Percentiles rank a stretch among this genome's conserved stretches.
Evolutionary conservation across 2,888 invertebrate genomes (phyloP).

Genomic region (Synergus gifuensis): DNA sequence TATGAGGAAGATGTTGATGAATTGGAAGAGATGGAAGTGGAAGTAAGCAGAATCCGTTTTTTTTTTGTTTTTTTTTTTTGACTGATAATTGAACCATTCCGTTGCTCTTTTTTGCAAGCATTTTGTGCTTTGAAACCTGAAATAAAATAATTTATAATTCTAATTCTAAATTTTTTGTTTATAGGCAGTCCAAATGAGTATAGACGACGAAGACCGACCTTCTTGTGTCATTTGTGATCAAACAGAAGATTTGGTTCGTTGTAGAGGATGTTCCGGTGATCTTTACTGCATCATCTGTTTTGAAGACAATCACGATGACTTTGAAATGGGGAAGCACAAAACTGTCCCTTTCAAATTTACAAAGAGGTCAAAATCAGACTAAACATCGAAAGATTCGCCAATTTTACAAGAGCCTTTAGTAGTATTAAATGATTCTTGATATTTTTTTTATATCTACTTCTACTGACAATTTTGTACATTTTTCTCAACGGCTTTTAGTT

Average conservation of each 20-base stretch:
- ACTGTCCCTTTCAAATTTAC: constrained; percentile 58
- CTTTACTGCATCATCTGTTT: constrained; percentile 90
- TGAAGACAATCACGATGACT: constrained; percentile 84
- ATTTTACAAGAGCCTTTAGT: neutral
- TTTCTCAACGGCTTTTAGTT: constrained; percentile 19
- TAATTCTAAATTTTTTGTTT: neutral
- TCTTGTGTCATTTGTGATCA: constrained; percentile 94
- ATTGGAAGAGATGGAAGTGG: constrained; percentile 65
- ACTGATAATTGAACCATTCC: too few relatives aligned
- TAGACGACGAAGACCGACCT: constrained; percentile 81
- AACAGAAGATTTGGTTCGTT: constrained; percentile 84
- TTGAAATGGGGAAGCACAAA: constrained; percentile 76
- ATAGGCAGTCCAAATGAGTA: constrained; percentile 42
- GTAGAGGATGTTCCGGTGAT: constrained; percentile 88
- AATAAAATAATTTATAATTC: too few relatives aligned
- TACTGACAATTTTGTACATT: constrained; percentile 21
- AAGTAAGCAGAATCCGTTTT: constrained; percentile 54
- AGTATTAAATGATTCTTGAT: neutral
- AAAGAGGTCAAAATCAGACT: constrained; percentile 16
- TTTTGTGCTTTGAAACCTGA: neutral
- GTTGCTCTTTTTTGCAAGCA: neutral
- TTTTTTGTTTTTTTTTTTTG: too few relatives aligned
- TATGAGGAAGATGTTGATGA: constrained; percentile 65
- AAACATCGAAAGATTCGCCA: neutral
- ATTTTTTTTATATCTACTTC: constrained; percentile 8